Evolutionary conservation across 2,888 invertebrate genomes (phyloP).

Genomic region (Tipula vernalis): DNA sequence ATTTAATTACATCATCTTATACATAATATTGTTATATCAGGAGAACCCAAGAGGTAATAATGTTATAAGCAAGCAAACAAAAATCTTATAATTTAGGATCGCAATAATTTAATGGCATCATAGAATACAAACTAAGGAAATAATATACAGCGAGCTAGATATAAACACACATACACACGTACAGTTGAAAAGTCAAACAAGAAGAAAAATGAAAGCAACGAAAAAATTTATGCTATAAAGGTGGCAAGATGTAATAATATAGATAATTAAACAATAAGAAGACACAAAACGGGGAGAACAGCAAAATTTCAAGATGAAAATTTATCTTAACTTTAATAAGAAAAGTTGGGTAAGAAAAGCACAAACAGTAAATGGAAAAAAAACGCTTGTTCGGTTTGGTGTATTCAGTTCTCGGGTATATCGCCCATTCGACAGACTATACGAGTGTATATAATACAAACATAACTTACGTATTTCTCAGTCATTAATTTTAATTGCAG

Average conservation of each 20-base stretch:
- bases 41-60: neutral
- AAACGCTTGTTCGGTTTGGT: neutral
- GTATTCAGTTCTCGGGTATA: neutral
- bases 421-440: neutral
- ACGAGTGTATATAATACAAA: neutral
- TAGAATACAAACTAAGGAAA: neutral
- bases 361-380: neutral
- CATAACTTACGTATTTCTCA: neutral
- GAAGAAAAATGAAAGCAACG: neutral
- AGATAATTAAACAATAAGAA: neutral
- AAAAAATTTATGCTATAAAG: neutral
- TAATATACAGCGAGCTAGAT: neutral
- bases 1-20: neutral
- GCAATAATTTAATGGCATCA: neutral
- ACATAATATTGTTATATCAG: neutral
- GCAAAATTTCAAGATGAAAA: neutral
- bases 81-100: neutral
- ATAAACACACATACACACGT: neutral
- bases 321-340: neutral
- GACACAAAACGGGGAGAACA: neutral
- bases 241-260: neutral
- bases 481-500: conserved; percentile 4
- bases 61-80: neutral
- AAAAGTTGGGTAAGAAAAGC: neutral
- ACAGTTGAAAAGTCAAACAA: neutral